Conservation (phyloP, 2,888 invertebrate species). For the Heliconius charithonia region DNA sequence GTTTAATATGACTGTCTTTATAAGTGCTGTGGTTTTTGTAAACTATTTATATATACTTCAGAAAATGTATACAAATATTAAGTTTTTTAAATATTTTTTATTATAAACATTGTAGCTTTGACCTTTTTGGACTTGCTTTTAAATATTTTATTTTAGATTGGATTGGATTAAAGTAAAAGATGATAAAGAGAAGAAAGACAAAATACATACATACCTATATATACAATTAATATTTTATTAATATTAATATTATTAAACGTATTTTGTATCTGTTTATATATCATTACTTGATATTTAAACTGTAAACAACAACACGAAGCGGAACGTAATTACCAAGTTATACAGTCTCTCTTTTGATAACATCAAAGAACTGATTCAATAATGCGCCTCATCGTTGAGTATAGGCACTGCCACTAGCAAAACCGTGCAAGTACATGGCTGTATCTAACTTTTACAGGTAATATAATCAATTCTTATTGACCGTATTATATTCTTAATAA, state of each 20-base stretch:
- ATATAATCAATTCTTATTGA: neutral
- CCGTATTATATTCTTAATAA: no score
- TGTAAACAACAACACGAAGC: neutral
- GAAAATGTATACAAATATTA: neutral
- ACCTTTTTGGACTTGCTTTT: no score
- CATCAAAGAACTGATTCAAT: neutral
- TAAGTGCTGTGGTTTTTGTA: neutral
- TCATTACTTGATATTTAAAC: neutral
- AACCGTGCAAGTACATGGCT: neutral
- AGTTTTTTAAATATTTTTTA: neutral
- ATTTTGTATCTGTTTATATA: neutral
- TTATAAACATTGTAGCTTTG: no score
- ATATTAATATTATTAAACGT: neutral
- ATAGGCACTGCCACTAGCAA: neutral
- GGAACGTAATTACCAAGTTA: neutral
- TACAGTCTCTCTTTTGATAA: neutral
- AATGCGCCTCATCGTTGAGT: neutral
- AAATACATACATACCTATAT: no score
- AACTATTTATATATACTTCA: neutral
- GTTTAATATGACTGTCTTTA: neutral
- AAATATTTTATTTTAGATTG: neutral
- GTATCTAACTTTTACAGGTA: neutral
- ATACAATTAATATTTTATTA: no score
- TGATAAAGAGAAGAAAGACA: no score
- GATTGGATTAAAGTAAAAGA: no score